Conservation (phyloP, 64 coral and sea anemone species). For the Pocillopora damicornis region DNA sequence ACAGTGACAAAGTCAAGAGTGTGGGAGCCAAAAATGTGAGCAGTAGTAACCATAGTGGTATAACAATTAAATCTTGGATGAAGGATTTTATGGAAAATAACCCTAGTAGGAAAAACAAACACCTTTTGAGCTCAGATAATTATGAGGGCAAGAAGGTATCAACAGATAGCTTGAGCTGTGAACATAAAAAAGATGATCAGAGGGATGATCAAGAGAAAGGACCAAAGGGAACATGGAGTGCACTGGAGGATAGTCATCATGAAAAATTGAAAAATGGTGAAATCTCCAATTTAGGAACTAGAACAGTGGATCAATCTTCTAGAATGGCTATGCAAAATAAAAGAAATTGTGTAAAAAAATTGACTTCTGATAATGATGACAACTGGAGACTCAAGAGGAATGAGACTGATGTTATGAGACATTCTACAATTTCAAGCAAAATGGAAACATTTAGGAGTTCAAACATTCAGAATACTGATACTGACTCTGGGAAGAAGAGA, state of each 20-base stretch:
- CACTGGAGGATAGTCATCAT: not conserved
- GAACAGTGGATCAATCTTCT: not conserved
- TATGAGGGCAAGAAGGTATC: not conserved
- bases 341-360: constrained; percentile 20
- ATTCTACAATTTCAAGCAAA: not conserved
- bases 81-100: not conserved
- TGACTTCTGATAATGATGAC: constrained; percentile 1
- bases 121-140: not conserved
- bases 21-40: not conserved
- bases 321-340: not conserved
- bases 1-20: constrained; percentile 31
- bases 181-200: not conserved
- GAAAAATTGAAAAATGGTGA: not conserved
- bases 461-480: not conserved
- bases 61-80: not conserved
- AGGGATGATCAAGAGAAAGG: not conserved
- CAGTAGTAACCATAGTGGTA: not conserved
- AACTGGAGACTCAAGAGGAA: constrained; percentile 35
- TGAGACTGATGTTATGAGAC: not conserved
- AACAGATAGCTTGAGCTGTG: not conserved
- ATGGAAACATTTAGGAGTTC: not conserved
- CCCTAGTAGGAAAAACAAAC: not conserved
- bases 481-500: not conserved
- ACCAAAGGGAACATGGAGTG: not conserved
- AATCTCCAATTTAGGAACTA: not conserved